Base-by-base conservation (phyloP, 1,140 invertebrate species). In the Scaptomyza graminum region DNA sequence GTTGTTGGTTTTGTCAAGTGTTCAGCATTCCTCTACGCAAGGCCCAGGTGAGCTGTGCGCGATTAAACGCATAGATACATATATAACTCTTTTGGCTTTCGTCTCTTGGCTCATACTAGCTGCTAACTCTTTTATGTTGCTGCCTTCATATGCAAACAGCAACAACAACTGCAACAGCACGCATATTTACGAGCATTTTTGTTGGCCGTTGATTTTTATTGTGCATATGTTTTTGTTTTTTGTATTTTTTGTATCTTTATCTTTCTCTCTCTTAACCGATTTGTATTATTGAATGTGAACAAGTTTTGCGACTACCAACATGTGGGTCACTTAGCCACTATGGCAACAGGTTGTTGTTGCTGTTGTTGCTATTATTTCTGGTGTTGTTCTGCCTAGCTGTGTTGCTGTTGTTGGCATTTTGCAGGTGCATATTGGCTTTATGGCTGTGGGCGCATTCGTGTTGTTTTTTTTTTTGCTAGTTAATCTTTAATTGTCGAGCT, bases 281-380 rank as follows among this genome's bases (percentile, higher is more conserved):
- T 76, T 76, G 69, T 73, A 64, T 74, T 76, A 76, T 76, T 76
- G 69, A 76, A 76, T 76, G 70, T 74, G 70, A 74, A 76, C 74
- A 76, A 76, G 74, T 76, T 76, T 76, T 76, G 74, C 56, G 70
- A 59, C 60, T 62, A 70, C 59, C 60, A 68, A 55, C 75, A 77
- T 77, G 75, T 77, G 75, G 75, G 75, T 77, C 75, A 77, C 75
- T 77, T 77, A 77, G 70, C 75, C 75, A 77, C 65, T 77, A 74
- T 74, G 71, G 71, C 75, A 77, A 77, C 75, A 77, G 71, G 75
- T 77, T 76, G 69, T 34, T 57, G 18, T n/a, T n/a, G n/a, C n/a
- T 31, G 41, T n/a, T 41, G 54, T 7, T 59, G 47, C 7, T 52
- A 7, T 22, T 22, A 22, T 22, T 22, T 22, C 18, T 22, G 18